Evolutionary conservation across 1,140 invertebrate genomes (phyloP).

Genomic region (Holcopasites calliopsidis): DNA sequence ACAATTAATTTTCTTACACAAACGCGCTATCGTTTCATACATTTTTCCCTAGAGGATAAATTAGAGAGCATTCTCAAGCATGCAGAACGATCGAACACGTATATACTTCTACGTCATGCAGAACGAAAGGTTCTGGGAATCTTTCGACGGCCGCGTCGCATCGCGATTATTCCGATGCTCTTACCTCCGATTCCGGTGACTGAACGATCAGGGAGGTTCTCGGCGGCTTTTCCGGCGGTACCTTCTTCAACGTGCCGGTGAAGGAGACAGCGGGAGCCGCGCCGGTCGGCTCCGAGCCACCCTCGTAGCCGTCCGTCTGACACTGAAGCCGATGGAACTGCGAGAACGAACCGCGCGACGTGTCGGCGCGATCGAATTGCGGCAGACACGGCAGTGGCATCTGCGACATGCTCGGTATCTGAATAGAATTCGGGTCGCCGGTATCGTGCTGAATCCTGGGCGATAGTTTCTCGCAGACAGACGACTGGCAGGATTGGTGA

Average conservation of each 20-base stretch:
- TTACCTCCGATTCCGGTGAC: conserved; percentile 78
- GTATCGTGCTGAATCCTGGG: conserved; percentile 69
- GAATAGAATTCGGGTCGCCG: conserved; percentile 68
- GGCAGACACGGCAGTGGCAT: conserved; percentile 72
- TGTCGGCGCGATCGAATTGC: conserved; percentile 73
- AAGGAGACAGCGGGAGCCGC: conserved; percentile 56
- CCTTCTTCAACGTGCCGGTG: conserved; percentile 76
- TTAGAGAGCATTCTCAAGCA: background rate
- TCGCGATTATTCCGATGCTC: background rate
- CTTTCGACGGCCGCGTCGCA: background rate
- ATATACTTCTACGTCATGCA: background rate
- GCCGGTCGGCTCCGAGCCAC: conserved; percentile 47
- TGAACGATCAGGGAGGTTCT: conserved; percentile 77
- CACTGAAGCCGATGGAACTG: conserved; percentile 73
- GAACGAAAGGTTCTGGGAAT: background rate
- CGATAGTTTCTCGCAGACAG: conserved; percentile 70
- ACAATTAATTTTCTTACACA: no score
- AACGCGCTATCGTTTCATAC: no score
- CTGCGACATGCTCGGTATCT: conserved; percentile 73
- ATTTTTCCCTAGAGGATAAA: no score
- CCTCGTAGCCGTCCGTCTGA: conserved; percentile 66
- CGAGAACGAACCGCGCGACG: conserved; percentile 62
- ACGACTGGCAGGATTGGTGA: conserved; percentile 69
- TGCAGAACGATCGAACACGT: background rate
- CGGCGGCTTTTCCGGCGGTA: conserved; percentile 78